Conservation (phyloP, 2,797 vertebrate species). For the Caiman crocodilus region DNA sequence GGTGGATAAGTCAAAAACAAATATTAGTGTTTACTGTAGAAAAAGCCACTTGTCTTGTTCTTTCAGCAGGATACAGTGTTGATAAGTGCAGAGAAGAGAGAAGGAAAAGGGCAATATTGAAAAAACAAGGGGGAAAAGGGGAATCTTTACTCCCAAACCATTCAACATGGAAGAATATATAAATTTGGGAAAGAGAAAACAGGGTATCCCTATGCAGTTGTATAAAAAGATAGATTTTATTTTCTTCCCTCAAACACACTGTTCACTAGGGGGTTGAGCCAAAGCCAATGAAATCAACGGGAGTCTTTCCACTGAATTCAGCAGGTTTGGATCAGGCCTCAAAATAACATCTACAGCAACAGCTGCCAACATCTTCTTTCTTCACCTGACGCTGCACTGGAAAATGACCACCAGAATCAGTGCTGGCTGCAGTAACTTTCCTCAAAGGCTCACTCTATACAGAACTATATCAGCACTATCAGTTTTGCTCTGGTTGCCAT, state of each 20-base stretch:
- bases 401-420: neutral
- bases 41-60: neutral
- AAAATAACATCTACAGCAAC: neutral
- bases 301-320: neutral
- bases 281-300: accelerated
- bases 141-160: neutral
- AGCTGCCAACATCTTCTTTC: neutral
- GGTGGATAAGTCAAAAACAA: slow-evolving; percentile 13
- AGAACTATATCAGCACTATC: accelerated
- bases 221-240: accelerated
- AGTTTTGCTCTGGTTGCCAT: neutral
- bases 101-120: neutral
- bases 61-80: neutral
- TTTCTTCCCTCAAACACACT: accelerated
- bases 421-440: neutral
- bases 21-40: neutral
- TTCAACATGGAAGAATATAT: neutral
- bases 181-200: neutral
- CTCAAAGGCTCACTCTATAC: neutral
- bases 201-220: neutral
- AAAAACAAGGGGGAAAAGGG: neutral
- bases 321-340: neutral
- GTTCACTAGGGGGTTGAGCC: neutral
- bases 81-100: neutral
- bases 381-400: neutral